These are phyloP conservation scores for Cephalopachus bancanus DNA, from an alignment of 2,797 vertebrate species.

Conservation along the genomic window DNA sequence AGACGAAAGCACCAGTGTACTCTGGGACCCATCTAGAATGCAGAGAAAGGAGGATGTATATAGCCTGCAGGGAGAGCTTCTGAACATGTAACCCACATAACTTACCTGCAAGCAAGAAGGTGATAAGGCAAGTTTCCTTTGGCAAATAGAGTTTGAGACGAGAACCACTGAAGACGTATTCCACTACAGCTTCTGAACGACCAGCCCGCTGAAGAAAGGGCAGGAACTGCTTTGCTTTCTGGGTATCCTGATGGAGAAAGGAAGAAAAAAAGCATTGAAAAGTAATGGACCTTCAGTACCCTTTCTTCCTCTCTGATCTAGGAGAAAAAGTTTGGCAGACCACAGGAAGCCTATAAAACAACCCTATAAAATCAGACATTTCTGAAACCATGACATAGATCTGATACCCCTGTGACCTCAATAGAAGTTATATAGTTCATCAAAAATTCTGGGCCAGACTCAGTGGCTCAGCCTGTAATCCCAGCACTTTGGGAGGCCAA, in stretches of 20 bases:
- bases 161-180: conserved; percentile 98
- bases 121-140: conserved; percentile 99
- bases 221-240: conserved; percentile 99
- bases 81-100: neutral
- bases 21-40: neutral
- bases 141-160: conserved; percentile 98
- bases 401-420: neutral
- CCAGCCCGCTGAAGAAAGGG: conserved; percentile 98
- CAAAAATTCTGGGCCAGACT: neutral
- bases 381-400: conserved; percentile 2
- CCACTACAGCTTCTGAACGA: conserved; percentile 97
- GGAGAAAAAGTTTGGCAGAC: neutral
- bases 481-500: no score
- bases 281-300: neutral
- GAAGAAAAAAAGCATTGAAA: neutral
- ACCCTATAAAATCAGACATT: neutral
- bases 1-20: neutral
- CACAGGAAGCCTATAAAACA: neutral
- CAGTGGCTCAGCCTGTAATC: no score
- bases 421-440: neutral
- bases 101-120: conserved; percentile 97
- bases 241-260: conserved; percentile 92
- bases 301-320: conserved; percentile 22
- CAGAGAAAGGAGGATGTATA: neutral
- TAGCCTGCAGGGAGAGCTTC: neutral